Evolutionary conservation across 1,140 invertebrate species (phyloP).

Genomic region (Acyrthosiphon pisum): DNA sequence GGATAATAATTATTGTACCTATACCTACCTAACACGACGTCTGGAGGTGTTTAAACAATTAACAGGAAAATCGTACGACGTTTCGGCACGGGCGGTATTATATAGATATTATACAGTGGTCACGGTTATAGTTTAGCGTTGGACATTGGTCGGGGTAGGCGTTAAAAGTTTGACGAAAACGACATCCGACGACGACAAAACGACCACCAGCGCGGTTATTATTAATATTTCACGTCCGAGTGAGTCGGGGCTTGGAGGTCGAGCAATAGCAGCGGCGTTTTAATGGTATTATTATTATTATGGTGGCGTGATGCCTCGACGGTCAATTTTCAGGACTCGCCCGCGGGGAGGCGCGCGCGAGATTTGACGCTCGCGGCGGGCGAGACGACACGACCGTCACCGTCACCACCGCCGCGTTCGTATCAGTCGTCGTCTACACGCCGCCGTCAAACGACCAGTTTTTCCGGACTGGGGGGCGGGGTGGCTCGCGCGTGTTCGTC

Average conservation of each 20-base stretch:
- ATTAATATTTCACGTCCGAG: not conserved
- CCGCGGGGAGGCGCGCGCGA: not conserved
- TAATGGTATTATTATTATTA: not conserved
- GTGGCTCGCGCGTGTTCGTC: not conserved
- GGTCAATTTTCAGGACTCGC: not conserved
- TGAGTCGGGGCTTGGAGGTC: not conserved
- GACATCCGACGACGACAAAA: not conserved
- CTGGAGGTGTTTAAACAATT: no score
- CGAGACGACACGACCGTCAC: not conserved
- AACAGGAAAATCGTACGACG: not conserved
- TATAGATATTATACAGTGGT: not conserved
- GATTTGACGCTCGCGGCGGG: conserved; percentile 9
- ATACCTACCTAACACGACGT: no score
- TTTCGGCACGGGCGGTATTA: not conserved
- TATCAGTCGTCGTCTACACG: conserved; percentile 9
- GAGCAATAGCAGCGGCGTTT: not conserved
- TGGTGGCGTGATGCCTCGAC: not conserved
- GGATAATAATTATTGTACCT: no score
- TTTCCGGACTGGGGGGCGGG: not conserved
- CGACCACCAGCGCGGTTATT: not conserved
- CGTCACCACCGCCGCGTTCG: not conserved
- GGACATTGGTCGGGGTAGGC: no score
- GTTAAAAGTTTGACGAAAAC: not conserved
- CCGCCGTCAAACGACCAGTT: conserved; percentile 20
- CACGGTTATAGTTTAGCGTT: no score